These are phyloP conservation scores for Elanus axillaris DNA, from an alignment of 2,113 vertebrate genomes.

Conservation along the genomic window DNA sequence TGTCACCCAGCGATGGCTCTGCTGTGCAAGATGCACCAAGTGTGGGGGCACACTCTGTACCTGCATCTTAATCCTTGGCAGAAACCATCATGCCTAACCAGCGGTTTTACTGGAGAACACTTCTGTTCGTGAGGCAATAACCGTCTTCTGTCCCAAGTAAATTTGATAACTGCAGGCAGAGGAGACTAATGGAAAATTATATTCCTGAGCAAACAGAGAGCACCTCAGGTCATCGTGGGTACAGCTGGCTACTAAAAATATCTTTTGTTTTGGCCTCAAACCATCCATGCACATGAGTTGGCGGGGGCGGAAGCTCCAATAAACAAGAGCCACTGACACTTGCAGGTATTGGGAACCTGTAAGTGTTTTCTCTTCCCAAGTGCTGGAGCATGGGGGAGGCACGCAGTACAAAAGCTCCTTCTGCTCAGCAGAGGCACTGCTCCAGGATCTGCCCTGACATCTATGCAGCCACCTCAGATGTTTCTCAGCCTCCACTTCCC, in stretches of 20 bases:
- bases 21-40: not conserved
- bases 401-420: not conserved
- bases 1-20: not conserved
- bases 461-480: not conserved
- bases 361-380: not conserved
- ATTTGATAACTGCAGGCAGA: not conserved
- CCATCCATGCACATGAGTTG: not conserved
- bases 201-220: not conserved
- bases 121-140: not conserved
- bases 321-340: not conserved
- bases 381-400: not conserved
- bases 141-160: not conserved
- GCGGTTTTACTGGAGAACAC: not conserved
- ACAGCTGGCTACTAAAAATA: not conserved
- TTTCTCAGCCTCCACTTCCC: not conserved
- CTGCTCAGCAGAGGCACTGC: not conserved
- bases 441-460: not conserved
- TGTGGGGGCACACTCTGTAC: not conserved
- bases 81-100: not conserved
- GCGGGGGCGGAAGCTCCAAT: fast-evolving
- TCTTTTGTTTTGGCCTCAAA: not conserved
- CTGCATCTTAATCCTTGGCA: not conserved
- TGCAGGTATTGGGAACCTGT: not conserved
- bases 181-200: not conserved
- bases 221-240: not conserved